phyloP scores from a whole-genome alignment of 2,113 vertebrate genomes.

The Sturnus vulgaris region DNA sequence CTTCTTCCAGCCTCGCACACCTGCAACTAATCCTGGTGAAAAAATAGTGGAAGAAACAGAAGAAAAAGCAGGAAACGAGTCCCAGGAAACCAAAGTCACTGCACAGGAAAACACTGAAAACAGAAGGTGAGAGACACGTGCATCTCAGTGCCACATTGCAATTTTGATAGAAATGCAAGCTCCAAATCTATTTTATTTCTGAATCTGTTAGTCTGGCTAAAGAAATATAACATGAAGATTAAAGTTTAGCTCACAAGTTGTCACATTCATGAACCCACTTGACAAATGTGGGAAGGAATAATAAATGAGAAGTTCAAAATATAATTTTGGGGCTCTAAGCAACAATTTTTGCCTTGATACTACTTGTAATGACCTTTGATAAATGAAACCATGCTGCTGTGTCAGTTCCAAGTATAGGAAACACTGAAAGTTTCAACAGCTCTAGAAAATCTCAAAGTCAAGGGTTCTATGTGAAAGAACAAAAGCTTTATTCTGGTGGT shows the following conservation, averaged over 20 bases:
- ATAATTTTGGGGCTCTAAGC: background rate
- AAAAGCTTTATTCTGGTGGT: background rate
- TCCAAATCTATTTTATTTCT: background rate
- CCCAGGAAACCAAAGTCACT: constrained; percentile 17
- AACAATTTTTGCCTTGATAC: background rate
- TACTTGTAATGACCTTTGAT: background rate
- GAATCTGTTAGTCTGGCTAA: background rate
- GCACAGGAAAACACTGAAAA: constrained; percentile 73
- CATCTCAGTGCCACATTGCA: background rate
- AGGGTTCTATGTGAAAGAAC: background rate
- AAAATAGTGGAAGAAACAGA: constrained; percentile 67
- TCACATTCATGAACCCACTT: background rate
- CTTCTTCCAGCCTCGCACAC: constrained; percentile 80
- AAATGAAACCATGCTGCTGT: background rate
- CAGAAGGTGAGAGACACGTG: constrained; percentile 71
- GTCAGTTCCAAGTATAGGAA: background rate
- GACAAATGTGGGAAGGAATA: background rate
- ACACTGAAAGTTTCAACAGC: background rate
- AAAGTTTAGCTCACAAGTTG: background rate
- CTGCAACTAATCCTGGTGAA: constrained; percentile 43
- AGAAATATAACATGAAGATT: background rate
- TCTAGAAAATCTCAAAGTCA: background rate
- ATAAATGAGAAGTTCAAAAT: background rate
- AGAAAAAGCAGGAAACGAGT: constrained; percentile 32
- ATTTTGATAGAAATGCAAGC: background rate